Evolutionary conservation across 1,140 invertebrate genomes (phyloP).

Genomic region (Akabosia matsudoensis): DNA sequence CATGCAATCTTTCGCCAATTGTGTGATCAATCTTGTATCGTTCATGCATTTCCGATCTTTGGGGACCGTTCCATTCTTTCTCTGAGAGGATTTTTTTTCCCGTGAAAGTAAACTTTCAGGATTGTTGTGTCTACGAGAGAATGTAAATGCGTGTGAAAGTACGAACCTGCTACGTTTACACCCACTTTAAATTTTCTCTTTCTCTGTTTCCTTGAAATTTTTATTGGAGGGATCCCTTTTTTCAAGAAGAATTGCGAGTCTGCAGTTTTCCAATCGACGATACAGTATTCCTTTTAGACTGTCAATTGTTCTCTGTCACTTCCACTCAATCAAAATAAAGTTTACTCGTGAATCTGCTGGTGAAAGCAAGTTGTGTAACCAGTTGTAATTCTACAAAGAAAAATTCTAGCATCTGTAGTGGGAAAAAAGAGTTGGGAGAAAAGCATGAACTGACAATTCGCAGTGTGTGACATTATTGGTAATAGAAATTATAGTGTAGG

Average conservation of each 20-base stretch:
- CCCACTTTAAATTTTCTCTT: no score
- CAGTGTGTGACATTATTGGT: constrained; percentile 1
- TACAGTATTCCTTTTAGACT: background rate
- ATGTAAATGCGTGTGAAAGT: no score
- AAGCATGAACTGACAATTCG: background rate
- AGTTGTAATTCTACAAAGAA: no score
- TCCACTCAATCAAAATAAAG: constrained; percentile 16
- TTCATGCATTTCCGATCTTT: constrained; percentile 1
- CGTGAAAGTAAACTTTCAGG: no score
- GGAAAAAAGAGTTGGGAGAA: background rate
- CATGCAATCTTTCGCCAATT: background rate
- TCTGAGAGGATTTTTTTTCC: no score
- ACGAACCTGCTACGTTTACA: no score
- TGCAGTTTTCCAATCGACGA: background rate
- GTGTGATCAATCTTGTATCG: constrained; percentile 16
- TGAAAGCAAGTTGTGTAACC: constrained; percentile 9
- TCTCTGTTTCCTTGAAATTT: background rate
- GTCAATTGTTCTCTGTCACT: constrained; percentile 10
- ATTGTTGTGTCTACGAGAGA: no score
- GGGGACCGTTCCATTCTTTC: constrained; percentile 5
- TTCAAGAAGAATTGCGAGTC: background rate
- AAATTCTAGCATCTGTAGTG: background rate
- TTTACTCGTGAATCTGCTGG: constrained; percentile 13
- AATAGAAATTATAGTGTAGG: background rate
- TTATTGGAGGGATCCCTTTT: background rate